Percentiles rank a stretch among this genome's conserved stretches.
These are phyloP conservation scores for Tuta absoluta DNA, from an alignment of 2,888 invertebrate genomes.

Conservation along the genomic window DNA sequence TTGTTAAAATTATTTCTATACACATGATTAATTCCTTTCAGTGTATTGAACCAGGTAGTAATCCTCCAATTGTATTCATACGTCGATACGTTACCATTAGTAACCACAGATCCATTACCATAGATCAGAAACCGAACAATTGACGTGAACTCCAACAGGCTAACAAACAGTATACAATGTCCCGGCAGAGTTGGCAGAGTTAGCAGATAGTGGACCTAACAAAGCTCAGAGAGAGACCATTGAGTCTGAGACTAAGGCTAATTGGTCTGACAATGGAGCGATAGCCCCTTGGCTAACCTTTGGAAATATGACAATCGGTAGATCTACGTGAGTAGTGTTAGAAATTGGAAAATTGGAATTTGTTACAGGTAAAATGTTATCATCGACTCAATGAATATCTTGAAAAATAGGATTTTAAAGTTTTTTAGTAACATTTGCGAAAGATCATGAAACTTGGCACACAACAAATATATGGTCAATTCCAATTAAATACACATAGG, in stretches of 20 bases:
- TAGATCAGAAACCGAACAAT: constrained; percentile 19
- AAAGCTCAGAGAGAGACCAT: constrained; percentile 13
- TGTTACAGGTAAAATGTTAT: background rate
- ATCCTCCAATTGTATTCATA: constrained; percentile 1
- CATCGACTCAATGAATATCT: background rate
- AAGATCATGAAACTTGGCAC: too few relatives aligned
- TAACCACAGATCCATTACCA: constrained; percentile 15
- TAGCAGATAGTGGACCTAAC: constrained; percentile 16
- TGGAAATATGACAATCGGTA: constrained; percentile 16
- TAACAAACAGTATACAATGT: constrained; percentile 10
- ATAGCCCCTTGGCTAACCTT: constrained; percentile 16
- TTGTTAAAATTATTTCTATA: background rate
- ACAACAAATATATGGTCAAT: too few relatives aligned
- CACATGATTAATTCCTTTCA: background rate
- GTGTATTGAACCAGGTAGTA: background rate
- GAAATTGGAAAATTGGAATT: background rate
- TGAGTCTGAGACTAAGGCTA: constrained; percentile 17
- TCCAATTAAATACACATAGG: too few relatives aligned
- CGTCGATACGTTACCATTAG: constrained; percentile 8
- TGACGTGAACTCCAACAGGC: constrained; percentile 19
- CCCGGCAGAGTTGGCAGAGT: background rate
- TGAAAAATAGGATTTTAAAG: background rate
- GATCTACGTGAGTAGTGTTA: background rate
- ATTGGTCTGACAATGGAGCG: constrained; percentile 23
- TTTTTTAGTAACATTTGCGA: too few relatives aligned